A percentile compares a stretch with the other conserved stretches of the same genome.
These are phyloP conservation scores for Herpailurus yagouaroundi DNA, from an alignment of 2,113 vertebrate genomes.

Conservation along the genomic window DNA sequence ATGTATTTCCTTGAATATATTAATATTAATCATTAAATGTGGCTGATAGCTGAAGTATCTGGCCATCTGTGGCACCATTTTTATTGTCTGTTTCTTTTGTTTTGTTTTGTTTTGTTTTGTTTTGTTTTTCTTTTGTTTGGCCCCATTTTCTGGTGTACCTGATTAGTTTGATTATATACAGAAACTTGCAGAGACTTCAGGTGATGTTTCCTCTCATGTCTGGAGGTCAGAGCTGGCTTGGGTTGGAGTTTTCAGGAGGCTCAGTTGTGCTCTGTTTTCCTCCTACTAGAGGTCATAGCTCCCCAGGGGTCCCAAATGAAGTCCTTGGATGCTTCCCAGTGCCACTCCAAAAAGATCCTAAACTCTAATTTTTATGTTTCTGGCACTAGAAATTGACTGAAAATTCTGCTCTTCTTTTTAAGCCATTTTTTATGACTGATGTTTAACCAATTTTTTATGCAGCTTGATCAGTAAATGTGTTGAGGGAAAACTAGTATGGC, in stretches of 20 bases:
- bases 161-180: not conserved
- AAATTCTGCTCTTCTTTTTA: not conserved
- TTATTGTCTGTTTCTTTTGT: not conserved
- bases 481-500: not conserved
- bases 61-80: not conserved
- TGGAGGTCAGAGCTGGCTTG: not conserved
- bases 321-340: not conserved
- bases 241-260: not conserved
- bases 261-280: not conserved
- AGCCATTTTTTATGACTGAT: not conserved
- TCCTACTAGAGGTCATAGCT: rapidly evolving
- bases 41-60: not conserved
- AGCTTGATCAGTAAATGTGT: not conserved
- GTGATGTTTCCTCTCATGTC: not conserved
- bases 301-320: not conserved
- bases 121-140: not conserved
- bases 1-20: not conserved
- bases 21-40: not conserved
- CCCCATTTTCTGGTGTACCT: not conserved
- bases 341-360: not conserved
- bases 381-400: not conserved
- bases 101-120: too few species aligned
- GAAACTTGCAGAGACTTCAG: not conserved
- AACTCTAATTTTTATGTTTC: not conserved
- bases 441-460: not conserved